phyloP scores from a whole-genome alignment of 2,888 invertebrate species.

The Tenthredo scrophulariae region DNA sequence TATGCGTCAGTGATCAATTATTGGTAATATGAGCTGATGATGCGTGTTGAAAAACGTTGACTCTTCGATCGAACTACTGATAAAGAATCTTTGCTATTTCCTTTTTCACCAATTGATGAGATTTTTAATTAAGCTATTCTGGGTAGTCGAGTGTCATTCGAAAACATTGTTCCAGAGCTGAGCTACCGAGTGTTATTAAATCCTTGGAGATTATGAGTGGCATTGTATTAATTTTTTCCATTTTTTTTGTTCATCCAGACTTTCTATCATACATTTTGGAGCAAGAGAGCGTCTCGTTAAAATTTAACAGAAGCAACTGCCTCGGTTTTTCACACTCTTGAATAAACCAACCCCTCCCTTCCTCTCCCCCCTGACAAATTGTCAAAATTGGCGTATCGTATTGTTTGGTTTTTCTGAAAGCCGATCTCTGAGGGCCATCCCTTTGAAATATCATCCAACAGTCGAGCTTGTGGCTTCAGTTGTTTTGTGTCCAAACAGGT shows the following conservation, averaged over 20 bases:
- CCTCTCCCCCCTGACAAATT: neutral
- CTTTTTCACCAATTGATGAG: neutral
- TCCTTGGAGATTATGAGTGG: neutral
- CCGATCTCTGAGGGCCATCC: slow-evolving; percentile 19
- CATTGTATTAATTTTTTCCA: neutral
- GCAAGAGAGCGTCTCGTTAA: neutral
- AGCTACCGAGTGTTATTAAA: neutral
- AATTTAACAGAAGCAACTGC: neutral
- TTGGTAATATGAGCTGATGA: neutral
- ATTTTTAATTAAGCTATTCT: slow-evolving; percentile 6
- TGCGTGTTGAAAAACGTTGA: neutral
- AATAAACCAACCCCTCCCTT: neutral
- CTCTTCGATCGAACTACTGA: neutral
- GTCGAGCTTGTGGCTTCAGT: neutral
- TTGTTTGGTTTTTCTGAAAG: slow-evolving; percentile 16
- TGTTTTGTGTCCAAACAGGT: neutral
- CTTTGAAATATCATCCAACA: slow-evolving; percentile 39
- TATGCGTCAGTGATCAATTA: neutral
- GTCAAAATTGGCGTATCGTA: neutral
- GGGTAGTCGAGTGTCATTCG: neutral
- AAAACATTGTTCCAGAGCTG: neutral
- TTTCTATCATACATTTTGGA: neutral
- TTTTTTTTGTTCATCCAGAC: neutral
- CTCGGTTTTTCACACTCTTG: neutral
- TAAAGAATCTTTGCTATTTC: neutral